Percentiles rank a stretch among this genome's conserved stretches.
Evolutionary conservation across 1,140 invertebrate genomes (phyloP).

Genomic region (Samia ricini): DNA sequence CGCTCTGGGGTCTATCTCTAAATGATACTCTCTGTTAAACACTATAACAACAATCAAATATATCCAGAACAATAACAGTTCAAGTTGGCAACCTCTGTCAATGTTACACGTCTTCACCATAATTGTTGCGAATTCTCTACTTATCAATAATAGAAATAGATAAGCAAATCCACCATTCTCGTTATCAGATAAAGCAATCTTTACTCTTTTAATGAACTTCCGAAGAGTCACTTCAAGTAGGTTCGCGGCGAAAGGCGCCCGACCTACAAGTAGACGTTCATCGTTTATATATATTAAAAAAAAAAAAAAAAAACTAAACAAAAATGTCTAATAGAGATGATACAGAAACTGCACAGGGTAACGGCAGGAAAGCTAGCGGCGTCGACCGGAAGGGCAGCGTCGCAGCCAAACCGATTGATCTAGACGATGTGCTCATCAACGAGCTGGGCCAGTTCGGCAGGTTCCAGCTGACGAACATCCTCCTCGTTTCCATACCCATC

Average conservation of each 20-base stretch:
- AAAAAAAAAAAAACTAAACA: background rate
- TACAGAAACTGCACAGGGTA: background rate
- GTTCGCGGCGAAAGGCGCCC: background rate
- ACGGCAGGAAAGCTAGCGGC: background rate
- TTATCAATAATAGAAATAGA: background rate
- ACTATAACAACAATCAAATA: no score
- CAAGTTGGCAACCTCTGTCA: no score
- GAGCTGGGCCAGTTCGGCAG: conserved; percentile 57
- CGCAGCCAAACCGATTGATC: conserved; percentile 30
- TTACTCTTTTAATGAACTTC: background rate
- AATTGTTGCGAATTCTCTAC: background rate
- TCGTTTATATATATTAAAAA: no score
- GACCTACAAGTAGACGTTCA: background rate
- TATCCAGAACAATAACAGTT: no score
- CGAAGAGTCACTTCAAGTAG: background rate
- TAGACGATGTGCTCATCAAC: conserved; percentile 54
- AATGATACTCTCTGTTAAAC: no score
- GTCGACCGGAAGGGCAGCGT: conserved; percentile 8
- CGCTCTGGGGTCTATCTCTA: no score
- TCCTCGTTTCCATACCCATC: conserved; percentile 47
- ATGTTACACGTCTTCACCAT: background rate
- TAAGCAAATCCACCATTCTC: background rate
- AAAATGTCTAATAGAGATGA: background rate
- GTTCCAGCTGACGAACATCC: conserved; percentile 45
- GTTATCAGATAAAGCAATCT: background rate